A percentile compares a stretch with the other conserved stretches of the same genome.
These are phyloP conservation scores for Etheostoma spectabile DNA, from an alignment of 2,113 vertebrate species.

Conservation along the genomic window DNA sequence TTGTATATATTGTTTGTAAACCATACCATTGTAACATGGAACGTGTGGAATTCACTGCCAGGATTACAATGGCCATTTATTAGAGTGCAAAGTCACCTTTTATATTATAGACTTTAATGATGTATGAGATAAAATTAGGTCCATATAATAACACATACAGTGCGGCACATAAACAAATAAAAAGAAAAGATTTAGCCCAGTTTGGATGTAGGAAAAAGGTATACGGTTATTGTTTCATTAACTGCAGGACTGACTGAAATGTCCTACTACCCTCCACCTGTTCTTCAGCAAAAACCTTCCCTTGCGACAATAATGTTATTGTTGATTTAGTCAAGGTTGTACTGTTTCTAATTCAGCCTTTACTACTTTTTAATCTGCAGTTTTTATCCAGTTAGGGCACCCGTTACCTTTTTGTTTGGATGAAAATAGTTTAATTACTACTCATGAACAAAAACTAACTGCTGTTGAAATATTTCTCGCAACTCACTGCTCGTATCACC, in stretches of 20 bases:
- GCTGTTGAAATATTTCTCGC: background rate
- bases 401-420: background rate
- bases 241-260: background rate
- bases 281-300: too few species aligned
- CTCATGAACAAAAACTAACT: background rate
- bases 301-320: background rate
- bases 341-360: background rate
- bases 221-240: background rate
- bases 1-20: too few species aligned
- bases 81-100: background rate
- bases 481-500: conserved; percentile 91
- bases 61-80: background rate
- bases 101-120: background rate
- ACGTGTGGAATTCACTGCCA: too few species aligned
- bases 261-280: background rate
- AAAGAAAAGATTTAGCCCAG: background rate
- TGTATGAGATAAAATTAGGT: background rate
- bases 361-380: too few species aligned
- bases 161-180: too few species aligned
- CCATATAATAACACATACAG: background rate
- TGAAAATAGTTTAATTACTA: background rate
- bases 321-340: background rate
- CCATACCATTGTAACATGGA: too few species aligned
- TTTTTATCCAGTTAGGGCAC: background rate
- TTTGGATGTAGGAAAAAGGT: background rate